Conservation (phyloP, 2,113 vertebrate species). For the Poicephalus meyeri region DNA sequence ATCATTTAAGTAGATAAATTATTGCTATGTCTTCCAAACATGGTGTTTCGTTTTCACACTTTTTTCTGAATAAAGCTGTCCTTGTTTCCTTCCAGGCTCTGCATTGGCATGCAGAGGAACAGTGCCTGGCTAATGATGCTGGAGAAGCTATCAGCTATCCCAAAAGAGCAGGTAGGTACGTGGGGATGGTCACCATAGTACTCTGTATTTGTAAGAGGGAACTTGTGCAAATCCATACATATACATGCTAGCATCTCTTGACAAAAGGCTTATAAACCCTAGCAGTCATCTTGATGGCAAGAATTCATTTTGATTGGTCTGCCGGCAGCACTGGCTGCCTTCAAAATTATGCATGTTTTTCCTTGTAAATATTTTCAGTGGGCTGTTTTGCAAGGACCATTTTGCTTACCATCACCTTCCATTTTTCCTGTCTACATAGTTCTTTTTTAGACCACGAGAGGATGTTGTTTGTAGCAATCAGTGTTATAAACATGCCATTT, state of each 20-base stretch:
- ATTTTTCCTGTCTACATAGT: not conserved
- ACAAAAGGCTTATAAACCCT: not conserved
- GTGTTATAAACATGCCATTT: not conserved
- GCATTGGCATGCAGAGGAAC: not conserved
- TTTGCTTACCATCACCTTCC: constrained; percentile 2
- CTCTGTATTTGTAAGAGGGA: not conserved
- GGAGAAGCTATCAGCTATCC: not conserved
- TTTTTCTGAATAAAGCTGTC: not conserved
- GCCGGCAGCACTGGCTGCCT: not conserved
- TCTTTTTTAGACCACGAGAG: not conserved
- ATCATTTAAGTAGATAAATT: not conserved
- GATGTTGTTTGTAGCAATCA: not conserved
- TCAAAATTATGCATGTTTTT: not conserved
- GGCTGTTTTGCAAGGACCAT: not conserved
- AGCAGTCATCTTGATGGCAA: not conserved
- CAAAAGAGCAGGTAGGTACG: not conserved
- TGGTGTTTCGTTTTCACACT: not conserved
- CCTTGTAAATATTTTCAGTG: constrained; percentile 33
- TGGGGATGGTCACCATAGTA: not conserved
- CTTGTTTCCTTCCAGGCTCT: not conserved
- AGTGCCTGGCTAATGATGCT: not conserved
- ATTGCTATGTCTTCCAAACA: not conserved
- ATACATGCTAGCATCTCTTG: not conserved
- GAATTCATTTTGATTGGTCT: not conserved
- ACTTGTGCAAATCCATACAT: not conserved